These are phyloP conservation scores for Lepetodrilus schrolli DNA, from an alignment of 2,888 invertebrate genomes.

Conservation along the genomic window DNA sequence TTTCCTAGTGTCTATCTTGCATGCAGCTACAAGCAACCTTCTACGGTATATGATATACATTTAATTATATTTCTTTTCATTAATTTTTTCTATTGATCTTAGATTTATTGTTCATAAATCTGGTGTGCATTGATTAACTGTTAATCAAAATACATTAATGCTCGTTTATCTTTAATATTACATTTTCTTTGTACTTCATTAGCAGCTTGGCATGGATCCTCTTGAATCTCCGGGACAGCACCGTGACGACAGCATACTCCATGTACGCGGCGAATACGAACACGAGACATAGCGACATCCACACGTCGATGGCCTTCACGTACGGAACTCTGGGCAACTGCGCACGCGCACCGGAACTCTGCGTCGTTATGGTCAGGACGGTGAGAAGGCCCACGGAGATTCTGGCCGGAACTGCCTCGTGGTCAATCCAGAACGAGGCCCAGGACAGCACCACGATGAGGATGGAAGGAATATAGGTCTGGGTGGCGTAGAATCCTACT, in stretches of 20 bases:
- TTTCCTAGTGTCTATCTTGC: not conserved
- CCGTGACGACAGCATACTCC: constrained; percentile 50
- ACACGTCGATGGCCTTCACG: constrained; percentile 52
- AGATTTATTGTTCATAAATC: not conserved
- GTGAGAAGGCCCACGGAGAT: constrained; percentile 49
- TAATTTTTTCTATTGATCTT: too few species aligned
- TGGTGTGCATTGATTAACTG: not conserved
- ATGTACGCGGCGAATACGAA: constrained; percentile 49
- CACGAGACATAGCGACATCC: constrained; percentile 47
- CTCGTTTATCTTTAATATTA: not conserved
- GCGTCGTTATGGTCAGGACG: constrained; percentile 53
- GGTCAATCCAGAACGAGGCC: constrained; percentile 48
- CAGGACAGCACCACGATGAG: constrained; percentile 50
- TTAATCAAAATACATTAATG: not conserved
- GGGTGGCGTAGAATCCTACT: constrained; percentile 47
- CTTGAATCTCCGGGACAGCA: constrained; percentile 37
- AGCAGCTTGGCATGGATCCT: not conserved
- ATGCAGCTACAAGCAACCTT: too few species aligned
- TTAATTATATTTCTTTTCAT: too few species aligned
- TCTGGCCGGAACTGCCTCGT: constrained; percentile 45
- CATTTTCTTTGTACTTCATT: not conserved
- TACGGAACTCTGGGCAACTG: constrained; percentile 48
- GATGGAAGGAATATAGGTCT: constrained; percentile 48
- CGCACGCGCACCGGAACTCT: constrained; percentile 45
- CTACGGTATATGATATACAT: too few species aligned